Percentiles rank a stretch among this genome's conserved stretches.
phyloP scores from a whole-genome alignment of 2,888 invertebrate species.

The Sarcophaga rosellei region DNA sequence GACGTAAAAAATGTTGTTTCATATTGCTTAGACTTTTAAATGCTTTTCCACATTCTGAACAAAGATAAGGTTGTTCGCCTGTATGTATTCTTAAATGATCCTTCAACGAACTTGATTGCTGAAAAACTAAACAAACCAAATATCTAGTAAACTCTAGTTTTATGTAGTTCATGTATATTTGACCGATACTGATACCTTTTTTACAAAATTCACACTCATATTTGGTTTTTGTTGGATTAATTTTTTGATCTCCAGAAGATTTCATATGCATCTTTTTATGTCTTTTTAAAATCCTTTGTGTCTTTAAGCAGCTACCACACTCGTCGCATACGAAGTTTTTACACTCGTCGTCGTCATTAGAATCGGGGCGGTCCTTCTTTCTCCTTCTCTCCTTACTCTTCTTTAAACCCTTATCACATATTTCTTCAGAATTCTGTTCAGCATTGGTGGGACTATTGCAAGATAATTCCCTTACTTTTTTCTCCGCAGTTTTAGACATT shows the following conservation, averaged over 20 bases:
- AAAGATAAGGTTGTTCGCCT: constrained; percentile 83
- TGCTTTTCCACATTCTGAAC: constrained; percentile 83
- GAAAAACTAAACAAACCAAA: constrained; percentile 79
- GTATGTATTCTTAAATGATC: constrained; percentile 83
- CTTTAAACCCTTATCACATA: not conserved
- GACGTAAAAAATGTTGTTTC: constrained; percentile 83
- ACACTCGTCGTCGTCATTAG: constrained; percentile 40
- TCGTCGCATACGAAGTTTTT: constrained; percentile 74
- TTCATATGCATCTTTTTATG: constrained; percentile 75
- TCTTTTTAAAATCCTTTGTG: constrained; percentile 73
- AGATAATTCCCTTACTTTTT: not conserved
- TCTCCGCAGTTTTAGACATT: not conserved
- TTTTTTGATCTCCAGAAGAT: constrained; percentile 67
- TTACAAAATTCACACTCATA: constrained; percentile 69
- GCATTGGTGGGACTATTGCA: not conserved
- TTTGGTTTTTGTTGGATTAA: constrained; percentile 39
- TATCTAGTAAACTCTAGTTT: no score
- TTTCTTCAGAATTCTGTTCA: not conserved
- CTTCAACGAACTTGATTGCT: constrained; percentile 83
- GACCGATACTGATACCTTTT: constrained; percentile 60
- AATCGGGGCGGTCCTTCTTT: not conserved
- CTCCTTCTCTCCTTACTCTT: not conserved
- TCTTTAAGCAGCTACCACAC: constrained; percentile 72
- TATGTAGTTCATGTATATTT: no score
- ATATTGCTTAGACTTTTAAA: constrained; percentile 83